Evolutionary conservation across 1,140 invertebrate genomes (phyloP), one percentile per base, ranked within the genome.

Genomic region (Halictus rubicundus): DNA sequence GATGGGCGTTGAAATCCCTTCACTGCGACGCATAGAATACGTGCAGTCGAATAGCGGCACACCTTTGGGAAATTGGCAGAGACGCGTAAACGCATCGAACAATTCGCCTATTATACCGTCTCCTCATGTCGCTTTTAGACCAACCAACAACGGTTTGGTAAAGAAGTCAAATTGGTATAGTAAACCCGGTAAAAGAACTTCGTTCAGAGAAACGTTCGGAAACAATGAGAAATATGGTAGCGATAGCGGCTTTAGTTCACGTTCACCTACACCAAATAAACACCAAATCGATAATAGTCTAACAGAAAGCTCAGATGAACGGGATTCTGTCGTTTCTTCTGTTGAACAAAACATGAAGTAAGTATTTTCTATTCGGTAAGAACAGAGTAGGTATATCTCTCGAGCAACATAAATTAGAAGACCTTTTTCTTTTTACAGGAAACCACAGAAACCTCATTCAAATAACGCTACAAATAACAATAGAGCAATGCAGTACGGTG

Each of bases 291-390:
- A 91, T 52, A 88, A 88, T 81, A 92, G 88, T 82, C 86, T 89
- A 72, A 91, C 90, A 25, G 92, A 93, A 78, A 92, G 89, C 76
- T 93, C 90, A 27, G 92, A 93, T 60, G 92, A 93, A 71, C 87
- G 88, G n/a, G 92, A 93, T 63, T 93, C 91, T 32, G 73, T 91
- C 21, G 75, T 85, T 71, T 93, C 92, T 39, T 85, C 85, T 9
- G 81, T 89, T 10, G 91, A 92, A 37, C 89, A 88, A 46, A 83
- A 68, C 16, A 87, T 88, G 71, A 91, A 92, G 91, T 92, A 82
- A 32, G 87, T 88, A 46, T 46, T 10, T 46, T 46, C 10, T 46
- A 14, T 46, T 46, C 14, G 42, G 42, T 3, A 46, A 46, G 42
- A 46, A 46, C 1, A 46, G 9, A 12, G 0, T 10, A 12, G 14